phyloP scores from a whole-genome alignment of 2,888 invertebrate species.

The Gryllus longicercus region DNA sequence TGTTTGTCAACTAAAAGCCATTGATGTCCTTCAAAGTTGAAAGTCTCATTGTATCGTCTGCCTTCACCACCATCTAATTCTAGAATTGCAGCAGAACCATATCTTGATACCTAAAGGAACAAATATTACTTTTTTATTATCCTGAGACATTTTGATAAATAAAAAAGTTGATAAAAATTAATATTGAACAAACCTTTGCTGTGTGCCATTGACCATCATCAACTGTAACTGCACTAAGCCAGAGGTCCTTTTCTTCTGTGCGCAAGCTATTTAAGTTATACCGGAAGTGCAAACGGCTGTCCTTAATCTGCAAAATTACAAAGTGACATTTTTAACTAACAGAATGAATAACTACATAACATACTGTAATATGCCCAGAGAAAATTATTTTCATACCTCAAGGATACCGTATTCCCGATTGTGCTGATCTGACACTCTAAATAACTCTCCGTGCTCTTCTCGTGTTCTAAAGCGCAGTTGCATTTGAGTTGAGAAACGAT shows the following conservation, averaged over 20 bases:
- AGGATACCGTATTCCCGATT: constrained; percentile 91
- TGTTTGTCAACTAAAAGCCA: constrained; percentile 90
- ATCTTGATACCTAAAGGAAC: constrained; percentile 67
- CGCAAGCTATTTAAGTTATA: constrained; percentile 89
- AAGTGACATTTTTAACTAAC: not conserved
- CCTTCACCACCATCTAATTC: constrained; percentile 95
- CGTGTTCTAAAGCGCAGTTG: constrained; percentile 91
- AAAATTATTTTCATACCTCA: constrained; percentile 50
- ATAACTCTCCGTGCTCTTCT: constrained; percentile 88
- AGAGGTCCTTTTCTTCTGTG: constrained; percentile 86
- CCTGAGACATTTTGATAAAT: too few species aligned
- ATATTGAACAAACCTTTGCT: constrained; percentile 55
- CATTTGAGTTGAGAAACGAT: constrained; percentile 86
- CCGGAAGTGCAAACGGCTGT: constrained; percentile 82
- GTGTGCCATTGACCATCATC: constrained; percentile 98
- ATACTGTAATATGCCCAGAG: not conserved
- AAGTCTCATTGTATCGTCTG: constrained; percentile 86
- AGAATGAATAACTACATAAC: not conserved
- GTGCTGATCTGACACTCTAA: constrained; percentile 90
- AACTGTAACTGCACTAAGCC: constrained; percentile 84
- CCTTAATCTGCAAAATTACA: constrained; percentile 66
- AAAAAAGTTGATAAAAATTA: too few species aligned
- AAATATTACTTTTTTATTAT: not conserved
- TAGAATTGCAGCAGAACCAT: constrained; percentile 87
- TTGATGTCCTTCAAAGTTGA: constrained; percentile 85